A percentile compares a stretch with the other conserved stretches of the same genome.
Conservation (phyloP, 30 jellyfish, hydroid and myxozoan species). For the Chrysaora quinquecirrha region DNA sequence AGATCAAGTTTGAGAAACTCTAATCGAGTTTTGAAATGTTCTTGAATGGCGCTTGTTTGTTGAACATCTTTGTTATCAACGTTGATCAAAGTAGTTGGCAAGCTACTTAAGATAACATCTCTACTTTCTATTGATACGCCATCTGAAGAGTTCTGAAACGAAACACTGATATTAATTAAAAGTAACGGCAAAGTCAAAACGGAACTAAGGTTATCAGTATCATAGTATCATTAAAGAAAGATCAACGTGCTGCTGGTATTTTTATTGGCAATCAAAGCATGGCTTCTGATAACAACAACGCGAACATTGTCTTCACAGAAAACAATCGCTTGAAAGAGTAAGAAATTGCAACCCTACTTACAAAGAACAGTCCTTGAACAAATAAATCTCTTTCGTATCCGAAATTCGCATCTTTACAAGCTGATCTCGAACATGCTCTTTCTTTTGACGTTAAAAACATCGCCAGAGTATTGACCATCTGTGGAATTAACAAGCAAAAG, state of each 20-base stretch:
- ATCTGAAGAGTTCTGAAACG: not conserved
- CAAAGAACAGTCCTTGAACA: conserved; percentile 74
- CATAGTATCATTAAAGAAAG: no score
- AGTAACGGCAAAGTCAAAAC: no score
- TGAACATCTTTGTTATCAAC: conserved; percentile 70
- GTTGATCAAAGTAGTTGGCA: conserved; percentile 78
- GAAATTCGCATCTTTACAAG: conserved; percentile 34
- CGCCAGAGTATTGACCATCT: conserved; percentile 86
- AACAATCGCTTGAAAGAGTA: not conserved
- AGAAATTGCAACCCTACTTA: conserved; percentile 17
- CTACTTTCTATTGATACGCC: conserved; percentile 53
- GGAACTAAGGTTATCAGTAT: no score
- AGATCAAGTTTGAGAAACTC: conserved; percentile 73
- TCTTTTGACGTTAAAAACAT: conserved; percentile 68
- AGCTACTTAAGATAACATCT: conserved; percentile 74
- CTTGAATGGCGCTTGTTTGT: conserved; percentile 65
- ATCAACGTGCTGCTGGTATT: no score
- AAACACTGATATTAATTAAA: no score
- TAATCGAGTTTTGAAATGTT: conserved; percentile 45
- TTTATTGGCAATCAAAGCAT: no score
- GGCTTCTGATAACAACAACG: no score
- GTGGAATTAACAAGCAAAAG: no score
- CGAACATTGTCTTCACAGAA: no score
- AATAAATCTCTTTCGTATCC: conserved; percentile 61
- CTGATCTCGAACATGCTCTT: conserved; percentile 77